A percentile compares a stretch with the other conserved stretches of the same genome.
phyloP scores from a whole-genome alignment of 2,888 invertebrate genomes.

The Elgonia sp. region DNA sequence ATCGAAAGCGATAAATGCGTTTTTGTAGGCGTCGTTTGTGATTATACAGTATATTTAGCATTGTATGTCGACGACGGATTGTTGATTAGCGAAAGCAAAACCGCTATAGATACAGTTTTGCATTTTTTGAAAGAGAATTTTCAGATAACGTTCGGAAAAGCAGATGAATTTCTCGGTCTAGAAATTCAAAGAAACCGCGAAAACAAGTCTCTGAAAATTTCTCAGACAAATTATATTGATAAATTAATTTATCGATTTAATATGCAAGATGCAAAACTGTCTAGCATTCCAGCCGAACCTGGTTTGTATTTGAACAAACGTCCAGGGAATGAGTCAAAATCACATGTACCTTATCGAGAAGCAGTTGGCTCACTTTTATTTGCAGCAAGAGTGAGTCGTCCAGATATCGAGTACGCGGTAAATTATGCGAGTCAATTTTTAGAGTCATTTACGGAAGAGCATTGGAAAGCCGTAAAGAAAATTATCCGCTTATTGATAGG shows the following conservation, averaged over 20 bases:
- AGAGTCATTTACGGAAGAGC: not conserved
- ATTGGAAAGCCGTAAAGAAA: constrained; percentile 23
- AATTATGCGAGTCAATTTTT: constrained; percentile 12
- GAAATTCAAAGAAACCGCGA: constrained; percentile 68
- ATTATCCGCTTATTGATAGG: constrained; percentile 19
- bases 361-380: constrained; percentile 27
- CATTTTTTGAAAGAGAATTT: constrained; percentile 45
- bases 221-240: constrained; percentile 40
- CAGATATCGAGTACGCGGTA: constrained; percentile 35
- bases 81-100: constrained; percentile 4
- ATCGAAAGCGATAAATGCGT: constrained; percentile 58
- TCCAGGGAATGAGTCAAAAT: not conserved
- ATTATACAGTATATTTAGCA: constrained; percentile 45
- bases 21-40: constrained; percentile 22
- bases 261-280: constrained; percentile 43
- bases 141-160: constrained; percentile 66
- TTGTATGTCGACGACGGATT: constrained; percentile 70
- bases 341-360: constrained; percentile 15
- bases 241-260: constrained; percentile 40
- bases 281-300: constrained; percentile 41
- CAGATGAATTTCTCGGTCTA: constrained; percentile 54
- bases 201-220: constrained; percentile 47
- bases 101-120: constrained; percentile 7
- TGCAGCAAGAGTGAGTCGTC: constrained; percentile 8
- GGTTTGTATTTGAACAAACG: not conserved